A percentile compares a stretch with the other conserved stretches of the same genome.
phyloP scores from a whole-genome alignment of 2,888 invertebrate species.

The Bombylius major region DNA sequence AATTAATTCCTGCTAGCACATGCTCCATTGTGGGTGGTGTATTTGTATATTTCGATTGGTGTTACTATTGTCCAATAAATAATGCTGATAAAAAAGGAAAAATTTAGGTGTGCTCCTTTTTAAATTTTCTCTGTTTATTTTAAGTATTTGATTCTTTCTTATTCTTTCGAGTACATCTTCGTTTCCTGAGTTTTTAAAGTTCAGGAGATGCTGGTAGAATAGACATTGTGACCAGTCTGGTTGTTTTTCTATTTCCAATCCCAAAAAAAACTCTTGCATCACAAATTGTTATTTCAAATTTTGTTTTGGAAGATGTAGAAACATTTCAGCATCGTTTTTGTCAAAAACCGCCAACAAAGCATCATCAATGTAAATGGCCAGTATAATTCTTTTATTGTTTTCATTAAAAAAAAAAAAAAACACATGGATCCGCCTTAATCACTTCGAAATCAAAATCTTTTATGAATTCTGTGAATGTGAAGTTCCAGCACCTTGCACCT shows the following conservation, averaged over 20 bases:
- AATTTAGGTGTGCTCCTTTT: too few species aligned
- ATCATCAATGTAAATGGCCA: conserved; percentile 22
- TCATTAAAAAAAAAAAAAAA: too few species aligned
- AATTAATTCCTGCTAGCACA: too few species aligned
- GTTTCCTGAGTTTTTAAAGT: too few species aligned
- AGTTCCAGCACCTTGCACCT: conserved; percentile 18
- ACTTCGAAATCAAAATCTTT: conserved; percentile 15
- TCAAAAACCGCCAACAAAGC: conserved; percentile 15
- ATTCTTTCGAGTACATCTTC: too few species aligned
- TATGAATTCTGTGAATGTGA: conserved; percentile 17
- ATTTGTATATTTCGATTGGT: too few species aligned
- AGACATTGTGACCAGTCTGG: conserved; percentile 2
- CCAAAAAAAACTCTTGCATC: conserved; percentile 11
- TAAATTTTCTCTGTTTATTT: too few species aligned
- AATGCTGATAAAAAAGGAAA: too few species aligned
- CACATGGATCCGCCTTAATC: conserved; percentile 19
- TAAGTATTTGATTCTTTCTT: too few species aligned
- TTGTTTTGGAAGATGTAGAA: conserved; percentile 6
- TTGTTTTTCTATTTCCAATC: conserved; percentile 5
- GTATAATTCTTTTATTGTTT: conserved; percentile 11
- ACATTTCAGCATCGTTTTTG: conserved; percentile 6
- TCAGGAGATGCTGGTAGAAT: too few species aligned
- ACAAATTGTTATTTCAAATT: conserved; percentile 10
- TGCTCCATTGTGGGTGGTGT: too few species aligned
- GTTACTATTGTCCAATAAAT: too few species aligned